Evolutionary conservation across 2,797 vertebrate species (phyloP).

Genomic region (Taeniopygia guttata): DNA sequence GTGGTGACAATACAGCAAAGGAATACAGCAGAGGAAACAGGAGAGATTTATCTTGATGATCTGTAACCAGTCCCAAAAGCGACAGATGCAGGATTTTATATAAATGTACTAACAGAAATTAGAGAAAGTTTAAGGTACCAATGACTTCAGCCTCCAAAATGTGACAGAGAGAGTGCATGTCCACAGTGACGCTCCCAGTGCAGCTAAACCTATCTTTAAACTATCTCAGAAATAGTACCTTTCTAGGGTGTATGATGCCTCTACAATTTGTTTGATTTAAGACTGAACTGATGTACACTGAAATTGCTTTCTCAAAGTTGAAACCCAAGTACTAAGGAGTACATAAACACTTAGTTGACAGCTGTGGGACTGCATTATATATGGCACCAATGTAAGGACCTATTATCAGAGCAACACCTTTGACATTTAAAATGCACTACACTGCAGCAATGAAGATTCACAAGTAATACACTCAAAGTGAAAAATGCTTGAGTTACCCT

Average conservation of each 20-base stretch:
- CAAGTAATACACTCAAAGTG: neutral
- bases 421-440: neutral
- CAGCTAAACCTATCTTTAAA: neutral
- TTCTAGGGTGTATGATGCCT: neutral
- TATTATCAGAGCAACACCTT: neutral
- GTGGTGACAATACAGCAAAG: neutral
- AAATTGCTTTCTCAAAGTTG: neutral
- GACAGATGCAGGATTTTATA: neutral
- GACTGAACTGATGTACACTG: accelerated
- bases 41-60: neutral
- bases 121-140: neutral
- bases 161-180: neutral
- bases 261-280: neutral
- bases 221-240: neutral
- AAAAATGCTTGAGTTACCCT: neutral
- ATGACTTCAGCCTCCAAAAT: neutral
- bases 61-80: neutral
- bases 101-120: neutral
- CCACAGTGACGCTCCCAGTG: neutral
- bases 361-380: neutral
- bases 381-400: neutral
- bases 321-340: neutral
- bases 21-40: neutral
- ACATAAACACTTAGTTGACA: neutral
- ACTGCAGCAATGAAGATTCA: neutral